These are phyloP conservation scores for Cheumatopsyche charites DNA, from an alignment of 1,140 invertebrate genomes.

Conservation along the genomic window DNA sequence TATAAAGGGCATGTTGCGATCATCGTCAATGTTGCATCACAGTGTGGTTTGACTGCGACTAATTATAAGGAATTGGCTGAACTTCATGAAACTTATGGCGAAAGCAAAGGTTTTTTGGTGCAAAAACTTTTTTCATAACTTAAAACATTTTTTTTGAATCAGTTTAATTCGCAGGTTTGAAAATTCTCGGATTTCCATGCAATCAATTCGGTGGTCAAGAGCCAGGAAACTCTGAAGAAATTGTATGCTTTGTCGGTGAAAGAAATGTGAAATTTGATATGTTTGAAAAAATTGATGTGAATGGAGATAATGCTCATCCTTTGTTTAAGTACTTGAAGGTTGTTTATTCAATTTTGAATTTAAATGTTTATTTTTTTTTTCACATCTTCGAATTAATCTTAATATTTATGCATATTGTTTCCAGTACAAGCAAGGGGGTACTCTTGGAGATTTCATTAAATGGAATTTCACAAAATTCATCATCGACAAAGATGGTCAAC, in stretches of 20 bases:
- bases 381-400: not conserved
- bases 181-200: constrained; percentile 89
- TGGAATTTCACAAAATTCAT: constrained; percentile 99
- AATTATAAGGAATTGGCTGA: constrained; percentile 82
- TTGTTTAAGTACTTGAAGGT: constrained; percentile 87
- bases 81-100: constrained; percentile 75
- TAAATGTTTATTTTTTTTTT: not conserved
- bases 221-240: constrained; percentile 76
- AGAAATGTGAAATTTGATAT: constrained; percentile 79
- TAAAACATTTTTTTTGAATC: not conserved
- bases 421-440: constrained; percentile 75
- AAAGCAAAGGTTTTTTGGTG: constrained; percentile 60
- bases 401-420: constrained; percentile 33
- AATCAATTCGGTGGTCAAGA: constrained; percentile 91
- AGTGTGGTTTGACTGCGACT: constrained; percentile 82
- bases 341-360: constrained; percentile 24
- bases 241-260: constrained; percentile 75
- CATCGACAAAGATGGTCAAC: constrained; percentile 84
- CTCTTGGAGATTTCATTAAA: constrained; percentile 80
- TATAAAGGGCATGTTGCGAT: constrained; percentile 78
- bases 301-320: constrained; percentile 84
- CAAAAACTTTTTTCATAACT: not conserved
- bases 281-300: constrained; percentile 85
- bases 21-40: constrained; percentile 90
- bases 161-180: constrained; percentile 60